phyloP scores from a whole-genome alignment of 2,113 vertebrate species.

The Silurus glanis region DNA sequence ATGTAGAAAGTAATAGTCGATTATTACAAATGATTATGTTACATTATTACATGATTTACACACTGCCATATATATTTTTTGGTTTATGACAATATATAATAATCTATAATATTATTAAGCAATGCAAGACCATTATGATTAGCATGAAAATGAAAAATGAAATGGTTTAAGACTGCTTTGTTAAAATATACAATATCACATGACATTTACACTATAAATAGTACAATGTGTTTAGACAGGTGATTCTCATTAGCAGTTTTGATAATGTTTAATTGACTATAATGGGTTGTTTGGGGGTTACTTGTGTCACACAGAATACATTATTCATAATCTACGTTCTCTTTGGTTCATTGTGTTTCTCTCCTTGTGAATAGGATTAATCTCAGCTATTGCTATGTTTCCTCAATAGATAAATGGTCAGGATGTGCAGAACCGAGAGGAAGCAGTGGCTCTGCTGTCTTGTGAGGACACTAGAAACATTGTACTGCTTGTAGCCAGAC shows the following conservation, averaged over 20 bases:
- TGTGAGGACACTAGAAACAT: conserved; percentile 86
- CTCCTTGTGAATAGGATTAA: conserved; percentile 20
- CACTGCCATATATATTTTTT: not conserved
- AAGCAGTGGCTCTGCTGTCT: conserved; percentile 88
- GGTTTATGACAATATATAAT: not conserved
- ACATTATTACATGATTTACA: not conserved
- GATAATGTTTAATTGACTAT: not conserved
- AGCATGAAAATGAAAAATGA: not conserved
- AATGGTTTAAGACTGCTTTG: not conserved
- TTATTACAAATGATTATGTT: not conserved
- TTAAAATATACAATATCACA: not conserved
- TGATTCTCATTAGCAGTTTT: not conserved
- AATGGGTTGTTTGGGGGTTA: not conserved
- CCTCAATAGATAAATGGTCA: conserved; percentile 89
- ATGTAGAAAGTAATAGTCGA: not conserved
- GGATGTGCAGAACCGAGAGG: conserved; percentile 89
- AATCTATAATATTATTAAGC: not conserved
- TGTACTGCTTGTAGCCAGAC: conserved; percentile 86
- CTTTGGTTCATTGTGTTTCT: not conserved
- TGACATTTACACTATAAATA: not conserved
- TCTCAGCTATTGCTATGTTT: conserved; percentile 35
- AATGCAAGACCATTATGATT: not conserved
- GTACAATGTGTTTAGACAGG: not conserved
- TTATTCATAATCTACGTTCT: not conserved
- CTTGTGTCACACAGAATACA: not conserved